Evolutionary conservation across 2,888 invertebrate genomes (phyloP).

Genomic region (Sesia bembeciformis): DNA sequence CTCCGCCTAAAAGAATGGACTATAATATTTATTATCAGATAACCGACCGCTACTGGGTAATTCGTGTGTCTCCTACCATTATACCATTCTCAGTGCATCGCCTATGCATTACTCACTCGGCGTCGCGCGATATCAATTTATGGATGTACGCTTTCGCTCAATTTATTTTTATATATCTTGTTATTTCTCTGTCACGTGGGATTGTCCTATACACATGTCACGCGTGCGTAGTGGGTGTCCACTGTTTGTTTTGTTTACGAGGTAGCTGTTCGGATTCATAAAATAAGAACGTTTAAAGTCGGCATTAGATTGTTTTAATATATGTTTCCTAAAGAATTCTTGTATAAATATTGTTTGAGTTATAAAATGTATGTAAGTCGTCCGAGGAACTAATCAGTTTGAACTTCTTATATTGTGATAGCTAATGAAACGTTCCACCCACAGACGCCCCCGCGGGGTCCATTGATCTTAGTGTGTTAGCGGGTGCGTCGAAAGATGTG

Average conservation of each 20-base stretch:
- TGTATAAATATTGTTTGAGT: constrained; percentile 35
- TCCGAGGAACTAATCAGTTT: constrained; percentile 59
- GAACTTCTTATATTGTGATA: constrained; percentile 62
- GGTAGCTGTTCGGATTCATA: neutral
- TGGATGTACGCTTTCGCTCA: constrained; percentile 33
- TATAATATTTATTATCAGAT: constrained; percentile 74
- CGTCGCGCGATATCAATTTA: constrained; percentile 55
- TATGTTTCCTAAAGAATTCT: neutral
- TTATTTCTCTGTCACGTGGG: constrained; percentile 46
- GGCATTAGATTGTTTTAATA: neutral
- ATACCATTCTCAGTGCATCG: constrained; percentile 49
- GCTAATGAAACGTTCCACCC: constrained; percentile 68
- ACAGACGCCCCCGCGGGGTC: constrained; percentile 34
- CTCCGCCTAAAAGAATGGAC: constrained; percentile 72
- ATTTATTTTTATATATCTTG: constrained; percentile 39
- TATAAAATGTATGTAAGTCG: constrained; percentile 25
- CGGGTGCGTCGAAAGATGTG: constrained; percentile 55
- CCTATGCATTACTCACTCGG: constrained; percentile 64
- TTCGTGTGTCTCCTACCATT: constrained; percentile 65
- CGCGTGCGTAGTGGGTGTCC: constrained; percentile 23
- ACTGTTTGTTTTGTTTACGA: constrained; percentile 11
- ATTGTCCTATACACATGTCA: constrained; percentile 32
- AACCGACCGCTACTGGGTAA: constrained; percentile 67
- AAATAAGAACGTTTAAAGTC: neutral
- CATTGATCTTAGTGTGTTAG: constrained; percentile 64